phyloP scores from a whole-genome alignment of 2,113 vertebrate genomes.

The Forbesichthys agassizii region DNA sequence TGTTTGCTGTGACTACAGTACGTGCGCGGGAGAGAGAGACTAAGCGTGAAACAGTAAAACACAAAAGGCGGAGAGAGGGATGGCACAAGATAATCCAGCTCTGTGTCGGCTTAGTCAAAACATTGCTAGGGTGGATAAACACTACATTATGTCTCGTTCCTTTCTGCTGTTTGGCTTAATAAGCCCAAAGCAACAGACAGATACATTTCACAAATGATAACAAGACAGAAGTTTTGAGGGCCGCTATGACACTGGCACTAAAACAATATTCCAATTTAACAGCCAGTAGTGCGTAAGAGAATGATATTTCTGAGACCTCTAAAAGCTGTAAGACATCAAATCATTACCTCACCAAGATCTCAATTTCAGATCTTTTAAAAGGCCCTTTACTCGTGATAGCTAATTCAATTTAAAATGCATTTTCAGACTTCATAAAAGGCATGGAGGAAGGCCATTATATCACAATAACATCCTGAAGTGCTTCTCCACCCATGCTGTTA shows the following conservation, averaged over 20 bases:
- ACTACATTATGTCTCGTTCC: constrained; percentile 33
- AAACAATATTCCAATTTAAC: no score
- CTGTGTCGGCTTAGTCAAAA: constrained; percentile 48
- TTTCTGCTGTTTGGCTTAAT: constrained; percentile 50
- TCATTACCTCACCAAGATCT: no score
- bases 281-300: no score
- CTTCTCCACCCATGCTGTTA: neutral
- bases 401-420: neutral
- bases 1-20: constrained; percentile 57
- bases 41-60: constrained; percentile 36
- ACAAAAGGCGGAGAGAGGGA: constrained; percentile 34
- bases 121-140: constrained; percentile 49
- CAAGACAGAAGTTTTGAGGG: constrained; percentile 28
- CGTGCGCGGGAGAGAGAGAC: constrained; percentile 42
- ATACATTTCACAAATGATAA: neutral
- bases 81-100: constrained; percentile 43
- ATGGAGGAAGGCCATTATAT: neutral
- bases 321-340: neutral
- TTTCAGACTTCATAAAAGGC: neutral
- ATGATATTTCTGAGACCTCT: neutral
- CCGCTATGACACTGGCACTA: neutral
- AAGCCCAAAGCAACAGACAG: constrained; percentile 36
- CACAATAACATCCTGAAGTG: constrained; percentile 10
- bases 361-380: no score
- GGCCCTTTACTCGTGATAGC: neutral